Base-by-base conservation (phyloP, 1,140 invertebrate genomes). In the Schlechtendalia chinensis region DNA sequence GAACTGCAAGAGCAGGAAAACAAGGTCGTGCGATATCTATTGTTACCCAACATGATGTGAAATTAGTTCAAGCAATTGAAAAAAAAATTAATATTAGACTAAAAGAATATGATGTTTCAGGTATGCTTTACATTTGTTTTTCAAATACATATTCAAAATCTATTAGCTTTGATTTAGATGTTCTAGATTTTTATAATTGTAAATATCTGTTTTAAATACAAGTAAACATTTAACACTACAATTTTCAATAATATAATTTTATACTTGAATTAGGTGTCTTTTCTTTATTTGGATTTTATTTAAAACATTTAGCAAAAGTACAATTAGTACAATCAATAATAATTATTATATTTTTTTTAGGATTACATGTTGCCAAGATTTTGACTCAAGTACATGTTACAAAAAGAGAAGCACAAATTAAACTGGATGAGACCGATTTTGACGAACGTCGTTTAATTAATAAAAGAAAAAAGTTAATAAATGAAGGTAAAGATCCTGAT, bases 1-100 rank as follows among this genome's bases (percentile, higher is more conserved):
- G 98, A 84, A 98, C 97, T 69, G 98, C 97, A 8, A 89, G 98
- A 84, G 96, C 96, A 24, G 96, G 96, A 0, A 88, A 94, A 83
- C 89, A 88, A 67, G 97, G 97, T 12, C 88, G 92, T 85, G 91
- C 97, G 1, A 90, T 99, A 65, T 96, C 95, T 29, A 88, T 99
- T 58, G 91, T 99, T 74, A 96, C 95, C 1, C 97, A 96, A 24
- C 90, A 94, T 85, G 97, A 99, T 85, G 90, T 99, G 17, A 90
- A 93, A 84, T 87, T 96, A 39, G 87, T 99, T 5, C 90, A 94
- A 53, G 90, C 92, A 58, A 94, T 99, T 81, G 97, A 99, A 88
- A 87, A 91, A 19, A 87, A 88, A 75, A 95, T 97, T 83, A 92
- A 93, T 83, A 92, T 90, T 0, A 95, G 96, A 86, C 88, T 98